Base-by-base conservation (phyloP, 1,140 invertebrate genomes). In the Drosophila orosa region DNA sequence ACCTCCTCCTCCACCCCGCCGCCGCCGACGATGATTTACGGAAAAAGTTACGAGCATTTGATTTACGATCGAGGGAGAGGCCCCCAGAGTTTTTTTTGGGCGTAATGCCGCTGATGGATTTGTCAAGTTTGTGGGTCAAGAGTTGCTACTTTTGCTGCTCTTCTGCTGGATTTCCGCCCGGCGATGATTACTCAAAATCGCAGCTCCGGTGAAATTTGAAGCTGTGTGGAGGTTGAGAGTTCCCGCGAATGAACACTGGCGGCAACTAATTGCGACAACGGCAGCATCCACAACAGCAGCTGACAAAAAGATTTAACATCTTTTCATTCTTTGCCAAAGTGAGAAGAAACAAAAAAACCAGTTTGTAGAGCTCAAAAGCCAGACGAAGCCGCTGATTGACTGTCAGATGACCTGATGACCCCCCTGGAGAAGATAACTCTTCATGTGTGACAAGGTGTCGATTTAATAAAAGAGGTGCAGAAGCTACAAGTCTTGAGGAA, bases 101-200 rank as follows among this genome's bases (percentile, higher is more conserved):
- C 80, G 66, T 69, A 54, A 29, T 56, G 63, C 44, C 79, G 75
- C 79, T 86, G 82, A 86, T 87, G 83, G 79, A 87, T 87, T 87
- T 86, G 83, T 86, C 83, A 87, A 72, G 79, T 86, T 86, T 86
- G 82, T 86, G 82, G 82, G 83, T 83, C 82, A 86, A 74, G 74
- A 68, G 65, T 68, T 66, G 65, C 65, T 65, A 54, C 61, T 65
- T 63, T 29, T 50, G 65, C 57, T 40, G 63, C 57, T 47, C 44
- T 25, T 50, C 47, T 50, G 55, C 47, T 67, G 63, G 50, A 68
- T 82, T 87, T 83, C 83, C 83, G 83, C 75, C 79, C 65, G 35
- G 22, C 67, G 84, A 87, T 87, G 83, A 89, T 87, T 83, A 87
- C 79, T 87, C 83, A 86, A 86, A 86, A 86, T 86, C 84, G 74